Conservation (phyloP, 2,888 invertebrate genomes). For the Rhingia campestris region DNA sequence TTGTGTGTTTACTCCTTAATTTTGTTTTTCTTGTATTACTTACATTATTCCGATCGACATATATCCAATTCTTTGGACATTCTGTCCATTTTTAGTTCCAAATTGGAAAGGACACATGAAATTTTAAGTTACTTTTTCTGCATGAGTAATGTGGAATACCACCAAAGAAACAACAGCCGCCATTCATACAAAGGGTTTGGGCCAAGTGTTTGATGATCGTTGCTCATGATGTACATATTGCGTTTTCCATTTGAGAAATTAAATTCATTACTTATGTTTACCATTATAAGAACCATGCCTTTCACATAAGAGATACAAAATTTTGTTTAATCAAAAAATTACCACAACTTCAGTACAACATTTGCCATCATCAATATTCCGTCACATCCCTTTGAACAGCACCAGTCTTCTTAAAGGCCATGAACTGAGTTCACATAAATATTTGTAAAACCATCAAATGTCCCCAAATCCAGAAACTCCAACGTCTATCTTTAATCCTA, state of each 20-base stretch:
- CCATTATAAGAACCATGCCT: too few relatives aligned
- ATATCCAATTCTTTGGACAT: neutral
- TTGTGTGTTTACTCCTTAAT: slow-evolving; percentile 13
- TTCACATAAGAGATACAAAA: too few relatives aligned
- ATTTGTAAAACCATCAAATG: slow-evolving; percentile 41
- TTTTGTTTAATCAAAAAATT: neutral
- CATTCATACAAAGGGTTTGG: too few relatives aligned
- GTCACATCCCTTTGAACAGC: neutral
- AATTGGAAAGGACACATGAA: neutral
- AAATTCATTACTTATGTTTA: too few relatives aligned
- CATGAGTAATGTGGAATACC: too few relatives aligned
- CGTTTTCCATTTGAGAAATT: too few relatives aligned
- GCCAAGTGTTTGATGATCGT: too few relatives aligned
- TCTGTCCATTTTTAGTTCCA: slow-evolving; percentile 25
- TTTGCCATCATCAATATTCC: neutral
- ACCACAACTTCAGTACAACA: too few relatives aligned
- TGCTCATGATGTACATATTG: too few relatives aligned
- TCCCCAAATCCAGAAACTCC: slow-evolving; percentile 2
- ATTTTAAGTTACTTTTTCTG: too few relatives aligned
- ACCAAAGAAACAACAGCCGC: too few relatives aligned
- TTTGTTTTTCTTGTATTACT: too few relatives aligned
- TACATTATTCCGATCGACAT: neutral
- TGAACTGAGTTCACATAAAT: slow-evolving; percentile 54
- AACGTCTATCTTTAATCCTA: slow-evolving; percentile 7
- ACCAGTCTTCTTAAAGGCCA: slow-evolving; percentile 25